Base-by-base conservation (phyloP, 92 coral and sea anemone genomes). In the Epizoanthus stellaris region DNA sequence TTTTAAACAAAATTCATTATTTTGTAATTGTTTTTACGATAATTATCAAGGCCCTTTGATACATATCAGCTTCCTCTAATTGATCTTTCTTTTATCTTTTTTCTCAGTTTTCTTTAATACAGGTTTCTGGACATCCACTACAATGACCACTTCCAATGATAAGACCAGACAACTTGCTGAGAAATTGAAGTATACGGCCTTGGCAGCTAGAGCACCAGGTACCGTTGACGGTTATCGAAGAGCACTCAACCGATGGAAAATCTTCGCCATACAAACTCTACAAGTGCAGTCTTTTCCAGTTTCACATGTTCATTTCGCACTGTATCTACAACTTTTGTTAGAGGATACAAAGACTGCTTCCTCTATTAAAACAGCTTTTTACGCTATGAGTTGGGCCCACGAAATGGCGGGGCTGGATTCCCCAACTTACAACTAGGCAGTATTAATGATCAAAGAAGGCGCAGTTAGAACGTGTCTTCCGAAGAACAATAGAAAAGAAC, bases 301-400 rank as follows among this genome's bases (percentile, higher is more conserved):
- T 8, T 67, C 63, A 3, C 84, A 84, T 8, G 52, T n/a, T 47
- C 52, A 23, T 74, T 73, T 74, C 19, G 84, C 82, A 12, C 56
- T 85, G 52, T 85, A 85, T 40, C 45, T 73, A 76, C 86, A 53
- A 58, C 7, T 12, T 52, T 52, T 82, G 11, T n/a, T 82, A 6
- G 86, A 82, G 42, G 34, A 45, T 15, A 79, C 77, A 8, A 14
- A 52, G 6, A 79, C 73, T 4, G 40, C 40, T 1, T 77, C 73
- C 1, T 40, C 89, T 3, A 77, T 85, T 23, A 67, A 49, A 16
- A 34, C 88, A 34, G 88, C 75, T 34, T 73, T 85, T 25, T 85
- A 85, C 60, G 82, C 82, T 14, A 19, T 75, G 7, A 62, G 75
- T 25, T 85, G 88, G 88, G 84, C 72, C 23, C 88, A 85, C 62